Percentiles rank a stretch among this genome's conserved stretches.
phyloP scores from a whole-genome alignment of 2,113 vertebrate species.

The Tupaia chinensis region DNA sequence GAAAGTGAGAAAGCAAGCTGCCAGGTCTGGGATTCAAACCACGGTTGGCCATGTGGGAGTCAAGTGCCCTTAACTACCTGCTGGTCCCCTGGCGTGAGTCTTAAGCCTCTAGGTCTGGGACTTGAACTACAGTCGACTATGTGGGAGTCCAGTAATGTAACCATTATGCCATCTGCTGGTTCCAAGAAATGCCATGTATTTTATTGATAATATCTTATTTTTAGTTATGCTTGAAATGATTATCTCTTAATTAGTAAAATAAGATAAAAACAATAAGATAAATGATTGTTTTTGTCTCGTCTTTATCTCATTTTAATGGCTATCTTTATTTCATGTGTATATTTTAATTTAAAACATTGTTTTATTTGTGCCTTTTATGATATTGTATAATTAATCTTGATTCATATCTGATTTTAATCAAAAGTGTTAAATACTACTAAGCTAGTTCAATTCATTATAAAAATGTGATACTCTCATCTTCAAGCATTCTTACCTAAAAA shows the following conservation, averaged over 20 bases:
- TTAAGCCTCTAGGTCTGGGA: no score
- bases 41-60: no score
- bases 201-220: conserved; percentile 39
- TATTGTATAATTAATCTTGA: not conserved
- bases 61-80: no score
- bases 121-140: no score
- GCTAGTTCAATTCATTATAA: not conserved
- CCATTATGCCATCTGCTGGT: no score
- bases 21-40: no score
- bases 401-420: not conserved
- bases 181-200: not conserved
- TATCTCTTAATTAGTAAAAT: conserved; percentile 46
- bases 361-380: conserved; percentile 35
- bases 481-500: conserved; percentile 28
- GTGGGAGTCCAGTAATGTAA: no score
- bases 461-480: not conserved
- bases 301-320: conserved; percentile 12
- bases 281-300: not conserved
- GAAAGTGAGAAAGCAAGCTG: no score
- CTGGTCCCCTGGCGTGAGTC: no score
- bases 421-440: not conserved
- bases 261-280: conserved; percentile 1
- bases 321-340: not conserved
- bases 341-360: conserved; percentile 19
- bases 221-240: conserved; percentile 39